Conservation (phyloP, 2,888 invertebrate genomes). For the Willowsia nigromaculata region DNA sequence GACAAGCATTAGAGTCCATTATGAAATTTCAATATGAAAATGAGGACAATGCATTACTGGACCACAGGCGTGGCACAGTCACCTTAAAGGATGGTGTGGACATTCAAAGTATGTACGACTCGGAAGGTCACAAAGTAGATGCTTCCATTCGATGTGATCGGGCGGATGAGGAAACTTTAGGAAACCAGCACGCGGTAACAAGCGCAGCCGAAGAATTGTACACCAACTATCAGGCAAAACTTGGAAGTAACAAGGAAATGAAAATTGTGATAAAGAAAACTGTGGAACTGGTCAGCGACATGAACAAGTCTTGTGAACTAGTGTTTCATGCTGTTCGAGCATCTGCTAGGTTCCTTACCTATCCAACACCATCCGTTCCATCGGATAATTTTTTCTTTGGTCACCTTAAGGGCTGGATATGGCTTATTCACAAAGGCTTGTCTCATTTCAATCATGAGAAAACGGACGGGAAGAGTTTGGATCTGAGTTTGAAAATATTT, state of each 20-base stretch:
- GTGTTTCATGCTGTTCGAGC: conserved; percentile 69
- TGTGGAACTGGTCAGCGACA: conserved; percentile 66
- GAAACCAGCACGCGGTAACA: not conserved
- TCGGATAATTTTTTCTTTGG: conserved; percentile 72
- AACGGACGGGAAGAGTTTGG: not conserved
- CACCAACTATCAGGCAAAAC: not conserved
- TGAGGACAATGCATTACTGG: not conserved
- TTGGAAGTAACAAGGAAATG: conserved; percentile 23
- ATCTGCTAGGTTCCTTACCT: conserved; percentile 63
- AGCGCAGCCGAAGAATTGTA: not conserved
- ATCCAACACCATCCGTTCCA: conserved; percentile 72
- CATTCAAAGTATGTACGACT: not conserved
- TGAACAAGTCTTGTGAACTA: conserved; percentile 67
- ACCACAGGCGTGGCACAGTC: conserved; percentile 30
- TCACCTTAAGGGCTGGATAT: conserved; percentile 70
- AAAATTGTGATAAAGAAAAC: conserved; percentile 69
- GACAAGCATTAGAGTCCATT: conserved; percentile 55
- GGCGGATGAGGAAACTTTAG: not conserved
- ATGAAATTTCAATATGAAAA: not conserved
- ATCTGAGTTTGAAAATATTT: conserved; percentile 18
- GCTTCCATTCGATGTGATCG: not conserved
- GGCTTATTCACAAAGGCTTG: conserved; percentile 72
- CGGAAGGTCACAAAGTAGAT: conserved; percentile 13
- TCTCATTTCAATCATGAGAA: conserved; percentile 44
- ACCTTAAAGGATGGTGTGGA: conserved; percentile 23